Base-by-base conservation (phyloP, 2,797 vertebrate species). In the Chelonia mydas region DNA sequence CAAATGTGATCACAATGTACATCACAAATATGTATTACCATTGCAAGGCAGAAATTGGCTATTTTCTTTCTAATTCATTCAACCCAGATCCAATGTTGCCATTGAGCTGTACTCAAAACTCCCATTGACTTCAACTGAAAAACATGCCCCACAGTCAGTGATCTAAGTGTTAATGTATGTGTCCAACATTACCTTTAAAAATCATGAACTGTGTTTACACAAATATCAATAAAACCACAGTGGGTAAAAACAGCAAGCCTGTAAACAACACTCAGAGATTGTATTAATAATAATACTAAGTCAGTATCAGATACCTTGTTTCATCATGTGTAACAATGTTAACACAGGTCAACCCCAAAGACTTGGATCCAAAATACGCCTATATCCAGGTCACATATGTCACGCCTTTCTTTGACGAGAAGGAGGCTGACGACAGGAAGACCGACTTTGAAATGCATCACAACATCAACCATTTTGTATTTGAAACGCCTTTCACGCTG, bases 331-430 rank as follows among this genome's bases (percentile, higher is more conserved):
- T 90, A 17, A 12, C 72, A 0, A 57, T 83, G 41, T 90, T 55
- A 57, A 65, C 59, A 3, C 96, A 99, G 99, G 99, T 99, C 47
- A 99, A 99, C 94, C 99, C 99, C 61, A 99, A 99, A 97, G 99
- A 99, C 95, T 96, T 99, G 98, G 99, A 99, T 92, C 97, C 99
- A 72, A 99, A 99, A 96, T 99, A 99, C 0, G 99, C 99, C 54
- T 99, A 99, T 96, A 99, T 99, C 90, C 99, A 99, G 97, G 99
- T 99, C 96, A 99, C 99, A 0, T 99, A 99, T 0, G 99, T 99
- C 92, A 98, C 99, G 0, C 99, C 99, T 17, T 99, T 99, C 98
- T 99, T 99, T 80, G 99, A 99, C 6, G 99, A 99, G 96, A 99
- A 99, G 90, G 99, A 99, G 92, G 98, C 99, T 0, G 99, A 99